Conservation (phyloP, 2,113 vertebrate species). For the Sphaerodactylus townsendi region DNA sequence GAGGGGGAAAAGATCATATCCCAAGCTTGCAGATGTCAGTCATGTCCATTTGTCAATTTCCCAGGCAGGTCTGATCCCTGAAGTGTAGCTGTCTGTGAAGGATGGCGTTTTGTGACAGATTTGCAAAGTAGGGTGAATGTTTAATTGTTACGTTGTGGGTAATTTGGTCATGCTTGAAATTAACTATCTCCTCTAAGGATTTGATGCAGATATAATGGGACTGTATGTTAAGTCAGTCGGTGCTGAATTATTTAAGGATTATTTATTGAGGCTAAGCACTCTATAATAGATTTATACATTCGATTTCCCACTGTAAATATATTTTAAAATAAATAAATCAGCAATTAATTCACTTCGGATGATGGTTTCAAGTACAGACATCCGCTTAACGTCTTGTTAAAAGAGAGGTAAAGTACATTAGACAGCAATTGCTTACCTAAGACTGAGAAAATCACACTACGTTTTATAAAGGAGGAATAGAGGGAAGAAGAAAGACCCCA, state of each 20-base stretch:
- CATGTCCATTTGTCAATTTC: background rate
- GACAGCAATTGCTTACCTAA: constrained; percentile 68
- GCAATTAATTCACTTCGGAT: constrained; percentile 51
- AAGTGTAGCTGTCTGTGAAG: accelerated
- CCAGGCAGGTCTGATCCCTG: background rate
- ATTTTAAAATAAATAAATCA: constrained; percentile 76
- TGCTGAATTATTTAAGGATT: constrained; percentile 63
- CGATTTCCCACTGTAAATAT: constrained; percentile 72
- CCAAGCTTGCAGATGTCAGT: background rate
- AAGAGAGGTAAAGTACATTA: constrained; percentile 49
- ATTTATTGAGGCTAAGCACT: constrained; percentile 70
- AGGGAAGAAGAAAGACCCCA: background rate
- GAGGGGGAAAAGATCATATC: accelerated
- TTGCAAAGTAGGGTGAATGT: accelerated
- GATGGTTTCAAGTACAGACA: constrained; percentile 43
- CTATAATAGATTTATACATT: constrained; percentile 73
- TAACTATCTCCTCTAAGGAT: constrained; percentile 46
- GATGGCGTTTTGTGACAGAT: background rate
- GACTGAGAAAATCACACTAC: background rate
- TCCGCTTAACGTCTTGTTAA: constrained; percentile 42
- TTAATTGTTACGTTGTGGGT: constrained; percentile 51
- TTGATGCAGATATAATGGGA: constrained; percentile 67
- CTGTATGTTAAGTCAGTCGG: constrained; percentile 23
- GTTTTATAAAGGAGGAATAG: background rate
- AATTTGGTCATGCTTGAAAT: constrained; percentile 59